Evolutionary conservation across 2,888 invertebrate species (phyloP).

Genomic region (Zygogramma bicolorata): DNA sequence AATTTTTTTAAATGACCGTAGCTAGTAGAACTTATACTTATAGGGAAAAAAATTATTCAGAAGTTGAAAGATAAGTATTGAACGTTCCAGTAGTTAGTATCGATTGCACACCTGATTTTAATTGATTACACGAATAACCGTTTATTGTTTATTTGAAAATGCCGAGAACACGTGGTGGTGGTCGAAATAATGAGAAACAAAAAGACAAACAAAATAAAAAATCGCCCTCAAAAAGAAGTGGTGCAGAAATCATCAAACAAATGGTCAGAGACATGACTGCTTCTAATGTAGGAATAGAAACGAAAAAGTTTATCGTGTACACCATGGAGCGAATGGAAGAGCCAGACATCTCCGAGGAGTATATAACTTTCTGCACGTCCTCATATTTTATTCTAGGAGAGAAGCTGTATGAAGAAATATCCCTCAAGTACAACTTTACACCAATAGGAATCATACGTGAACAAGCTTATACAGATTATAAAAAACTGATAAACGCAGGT

Average conservation of each 20-base stretch:
- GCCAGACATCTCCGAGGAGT: constrained; percentile 3
- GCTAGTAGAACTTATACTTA: too few relatives aligned
- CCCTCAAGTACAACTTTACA: constrained; percentile 3
- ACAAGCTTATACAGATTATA: constrained; percentile 7
- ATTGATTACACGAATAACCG: too few relatives aligned
- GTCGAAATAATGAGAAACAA: too few relatives aligned
- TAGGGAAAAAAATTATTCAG: too few relatives aligned
- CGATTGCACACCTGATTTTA: too few relatives aligned
- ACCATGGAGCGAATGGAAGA: constrained; percentile 15
- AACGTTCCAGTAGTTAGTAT: too few relatives aligned
- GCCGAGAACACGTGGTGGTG: constrained; percentile 14
- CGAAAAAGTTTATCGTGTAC: constrained; percentile 22
- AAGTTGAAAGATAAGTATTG: too few relatives aligned
- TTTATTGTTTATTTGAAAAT: constrained; percentile 11
- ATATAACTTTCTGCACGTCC: constrained; percentile 18
- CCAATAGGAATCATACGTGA: constrained; percentile 1
- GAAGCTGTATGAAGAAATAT: neutral
- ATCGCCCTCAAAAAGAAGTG: neutral
- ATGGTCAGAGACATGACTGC: neutral
- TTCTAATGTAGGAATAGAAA: neutral
- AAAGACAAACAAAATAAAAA: neutral
- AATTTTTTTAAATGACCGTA: neutral
- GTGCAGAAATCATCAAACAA: neutral
- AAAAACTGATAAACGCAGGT: constrained; percentile 13
- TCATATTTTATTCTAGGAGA: constrained; percentile 19